Evolutionary conservation across 1,140 invertebrate species (phyloP), one percentile per base, ranked within the genome.

Genomic region (Anoplophora glabripennis): DNA sequence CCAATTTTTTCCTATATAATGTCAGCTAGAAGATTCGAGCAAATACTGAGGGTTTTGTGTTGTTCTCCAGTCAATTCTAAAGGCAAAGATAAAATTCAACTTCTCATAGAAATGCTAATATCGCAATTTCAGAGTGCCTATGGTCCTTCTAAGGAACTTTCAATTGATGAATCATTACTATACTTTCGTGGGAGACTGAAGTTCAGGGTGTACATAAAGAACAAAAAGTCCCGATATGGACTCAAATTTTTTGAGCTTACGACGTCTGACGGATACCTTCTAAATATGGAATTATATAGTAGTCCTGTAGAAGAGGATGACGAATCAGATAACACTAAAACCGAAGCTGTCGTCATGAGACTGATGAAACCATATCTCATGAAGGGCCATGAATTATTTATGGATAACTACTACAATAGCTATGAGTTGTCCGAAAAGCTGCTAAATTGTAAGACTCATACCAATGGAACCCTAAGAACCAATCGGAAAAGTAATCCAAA

Each of bases 371-470:
- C 64, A 37, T 53, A 70, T 55, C 53, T 74, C 12, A 40, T 69
- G 63, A 65, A 57, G 38, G 70, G 70, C 7, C 71, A 76, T 52
- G 59, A 68, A 12, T 12, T 79, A 1, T 70, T 67, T 42, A 72
- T 72, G 0, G 74, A 78, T 37, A 76, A 77, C 61, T 78, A 68
- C 48, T 77, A 78, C 49, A 77, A 71, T 9, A 71, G 66, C 35
- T 53, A 71, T 28, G 46, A 61, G 12, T 62, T 79, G n/a, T 71
- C 71, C 0, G 14, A 67, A 28, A 67, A 71, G 56, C 61, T 79
- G 11, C 61, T 72, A 34, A 7, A 49, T 12, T 64, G 61, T 17
- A 63, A 70, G 2, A 76, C 70, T 4, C 67, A 75, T 60, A 57
- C 70, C 15, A 59, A 68, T 11, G 73, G 71, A 49, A 72, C 68